Conservation (phyloP, 2,797 vertebrate species). For the Spondyliosoma cantharus region DNA sequence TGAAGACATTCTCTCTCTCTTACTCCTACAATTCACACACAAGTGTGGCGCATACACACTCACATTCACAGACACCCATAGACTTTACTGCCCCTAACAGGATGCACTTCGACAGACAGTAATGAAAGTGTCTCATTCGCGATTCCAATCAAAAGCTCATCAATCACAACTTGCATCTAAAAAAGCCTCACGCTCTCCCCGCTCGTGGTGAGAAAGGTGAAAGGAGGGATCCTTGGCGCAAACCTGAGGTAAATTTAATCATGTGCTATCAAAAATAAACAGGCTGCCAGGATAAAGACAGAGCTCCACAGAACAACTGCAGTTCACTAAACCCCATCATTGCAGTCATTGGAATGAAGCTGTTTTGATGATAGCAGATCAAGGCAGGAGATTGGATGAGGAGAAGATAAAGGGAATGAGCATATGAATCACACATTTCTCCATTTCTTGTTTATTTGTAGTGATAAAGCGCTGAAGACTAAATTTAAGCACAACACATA, state of each 20-base stretch:
- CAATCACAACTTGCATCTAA: conserved; percentile 79
- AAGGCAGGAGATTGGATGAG: conserved; percentile 11
- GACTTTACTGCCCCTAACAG: conserved; percentile 77
- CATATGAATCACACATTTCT: conserved; percentile 23
- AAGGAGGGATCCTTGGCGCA: conserved; percentile 45
- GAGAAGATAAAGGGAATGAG: conserved; percentile 25
- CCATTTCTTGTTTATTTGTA: conserved; percentile 32
- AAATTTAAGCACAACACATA: neutral
- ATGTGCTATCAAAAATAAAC: conserved; percentile 71
- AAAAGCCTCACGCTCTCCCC: conserved; percentile 51
- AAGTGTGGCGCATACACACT: conserved; percentile 9
- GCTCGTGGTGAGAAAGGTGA: conserved; percentile 57
- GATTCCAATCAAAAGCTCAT: conserved; percentile 87
- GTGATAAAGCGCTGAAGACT: conserved; percentile 12
- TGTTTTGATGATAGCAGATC: conserved; percentile 37
- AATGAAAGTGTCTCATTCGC: conserved; percentile 85
- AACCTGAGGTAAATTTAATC: conserved; percentile 74
- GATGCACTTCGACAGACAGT: conserved; percentile 80
- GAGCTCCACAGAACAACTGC: conserved; percentile 27
- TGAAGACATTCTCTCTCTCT: conserved; percentile 52
- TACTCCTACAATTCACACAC: conserved; percentile 16
- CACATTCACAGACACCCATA: conserved; percentile 33
- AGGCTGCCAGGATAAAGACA: conserved; percentile 51
- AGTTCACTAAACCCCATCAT: conserved; percentile 45
- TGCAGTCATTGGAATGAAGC: conserved; percentile 10